Evolutionary conservation across 2,888 invertebrate genomes (phyloP), one percentile per base, ranked within the genome.

Genomic region (Coenonympha glycerion): DNA sequence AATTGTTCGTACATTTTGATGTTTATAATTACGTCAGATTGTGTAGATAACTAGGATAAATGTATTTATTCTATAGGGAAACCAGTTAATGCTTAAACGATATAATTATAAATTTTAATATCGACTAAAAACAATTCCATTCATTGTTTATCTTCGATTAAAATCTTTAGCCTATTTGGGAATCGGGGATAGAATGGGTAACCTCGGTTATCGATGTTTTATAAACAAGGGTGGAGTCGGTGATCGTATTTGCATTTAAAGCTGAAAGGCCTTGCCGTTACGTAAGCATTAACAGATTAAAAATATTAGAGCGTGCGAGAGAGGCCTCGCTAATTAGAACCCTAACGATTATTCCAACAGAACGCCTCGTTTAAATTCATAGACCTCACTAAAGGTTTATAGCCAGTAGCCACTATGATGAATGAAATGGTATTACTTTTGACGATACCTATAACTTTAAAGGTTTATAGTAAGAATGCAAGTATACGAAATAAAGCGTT

Each of bases 231-330:
- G 28, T 6, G n/a, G 41, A 37, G 26, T 15, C 31, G 46, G 22
- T 36, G 42, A 44, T 30, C 47, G 49, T 45, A 55, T 52, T 47
- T 47, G 22, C 49, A 50, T 40, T 53, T 53, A 26, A 19, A 30
- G 13, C 24, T 36, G 34, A 45, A 52, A 45, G 24, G 33, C 37
- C 18, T 28, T 15, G 24, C 21, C 21, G 8, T 26, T 47, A 16
- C 18, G 22, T 36, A 18, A 46, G 33, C 19, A 42, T 49, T 52
- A 44, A 39, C 37, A 30, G 40, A 50, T 51, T 37, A 55, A 31
- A 24, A 31, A 45, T 39, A 50, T 11, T n/a, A 11, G 3, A 9
- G 3, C 13, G 16, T 40, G 4, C 21, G 21, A 22, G 5, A 21
- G 21, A 1, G 34, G 4, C 34, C 8, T 37, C 19, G 11, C 2